Conservation (phyloP, 2,113 vertebrate species). For the Oncorhynchus mykiss region DNA sequence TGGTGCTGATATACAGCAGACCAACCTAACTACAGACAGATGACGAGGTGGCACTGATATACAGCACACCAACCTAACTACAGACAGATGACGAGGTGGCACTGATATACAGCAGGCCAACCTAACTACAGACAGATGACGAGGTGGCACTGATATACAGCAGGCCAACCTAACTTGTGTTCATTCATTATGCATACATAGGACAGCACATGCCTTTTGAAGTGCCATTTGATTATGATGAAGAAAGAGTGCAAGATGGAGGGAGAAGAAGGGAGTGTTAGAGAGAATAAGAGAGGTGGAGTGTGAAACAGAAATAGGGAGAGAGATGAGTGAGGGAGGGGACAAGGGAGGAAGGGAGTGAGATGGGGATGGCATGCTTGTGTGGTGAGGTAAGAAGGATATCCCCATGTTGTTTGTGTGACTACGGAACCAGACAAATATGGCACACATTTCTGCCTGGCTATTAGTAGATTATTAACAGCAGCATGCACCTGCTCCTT, state of each 20-base stretch:
- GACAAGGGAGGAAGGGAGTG: background rate
- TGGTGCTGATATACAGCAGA: no score
- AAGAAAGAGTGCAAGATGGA: background rate
- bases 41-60: no score
- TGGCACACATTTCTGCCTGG: background rate
- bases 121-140: no score
- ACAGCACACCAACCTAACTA: no score
- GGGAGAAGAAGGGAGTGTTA: background rate
- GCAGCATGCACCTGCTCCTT: background rate
- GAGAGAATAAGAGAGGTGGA: background rate
- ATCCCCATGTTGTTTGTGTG: constrained; percentile 1
- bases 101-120: no score
- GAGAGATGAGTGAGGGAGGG: background rate
- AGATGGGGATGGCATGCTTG: background rate
- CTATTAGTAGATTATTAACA: background rate
- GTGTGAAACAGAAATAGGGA: background rate
- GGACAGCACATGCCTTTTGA: no score
- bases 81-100: no score
- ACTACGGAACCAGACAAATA: background rate
- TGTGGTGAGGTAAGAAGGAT: background rate
- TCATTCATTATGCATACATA: no score
- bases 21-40: no score
- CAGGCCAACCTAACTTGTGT: no score
- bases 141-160: no score
- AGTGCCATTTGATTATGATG: no score